A percentile compares a stretch with the other conserved stretches of the same genome.
Conservation (phyloP, 2,888 invertebrate species). For the Epistrophe eligans region DNA sequence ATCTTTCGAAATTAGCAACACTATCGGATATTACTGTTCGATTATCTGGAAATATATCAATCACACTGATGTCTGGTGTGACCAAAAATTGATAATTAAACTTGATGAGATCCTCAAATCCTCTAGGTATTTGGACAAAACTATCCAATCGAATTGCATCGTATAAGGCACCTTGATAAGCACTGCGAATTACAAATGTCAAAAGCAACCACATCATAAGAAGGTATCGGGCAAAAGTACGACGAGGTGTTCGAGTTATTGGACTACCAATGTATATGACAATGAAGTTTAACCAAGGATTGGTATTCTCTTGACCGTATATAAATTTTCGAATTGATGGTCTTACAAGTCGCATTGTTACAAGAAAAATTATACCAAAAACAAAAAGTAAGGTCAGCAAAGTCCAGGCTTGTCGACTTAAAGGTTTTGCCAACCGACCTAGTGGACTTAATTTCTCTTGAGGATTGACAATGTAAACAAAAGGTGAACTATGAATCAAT, state of each 20-base stretch:
- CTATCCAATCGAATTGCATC: constrained; percentile 78
- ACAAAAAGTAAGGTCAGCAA: constrained; percentile 37
- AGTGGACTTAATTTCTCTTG: constrained; percentile 76
- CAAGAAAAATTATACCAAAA: not conserved
- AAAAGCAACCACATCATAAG: constrained; percentile 79
- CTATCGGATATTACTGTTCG: constrained; percentile 60
- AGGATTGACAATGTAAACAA: constrained; percentile 76
- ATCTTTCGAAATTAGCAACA: not conserved
- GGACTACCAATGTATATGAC: constrained; percentile 78
- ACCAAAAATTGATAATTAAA: constrained; percentile 77
- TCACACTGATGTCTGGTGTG: constrained; percentile 63
- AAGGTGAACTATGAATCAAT: constrained; percentile 77
- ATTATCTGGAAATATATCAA: constrained; percentile 77
- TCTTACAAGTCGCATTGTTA: constrained; percentile 13
- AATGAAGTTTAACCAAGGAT: constrained; percentile 77
- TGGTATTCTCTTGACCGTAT: constrained; percentile 68
- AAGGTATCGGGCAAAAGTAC: constrained; percentile 78
- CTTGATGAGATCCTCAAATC: constrained; percentile 75
- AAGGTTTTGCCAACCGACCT: constrained; percentile 78
- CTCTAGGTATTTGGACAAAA: constrained; percentile 76
- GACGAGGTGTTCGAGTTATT: constrained; percentile 73
- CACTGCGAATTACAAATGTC: constrained; percentile 79
- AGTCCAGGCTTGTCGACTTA: constrained; percentile 77
- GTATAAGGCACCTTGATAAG: constrained; percentile 81
- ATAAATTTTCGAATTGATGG: constrained; percentile 53